Conservation (phyloP, 2,797 vertebrate species). For the Cryptoblepharus egeriae region DNA sequence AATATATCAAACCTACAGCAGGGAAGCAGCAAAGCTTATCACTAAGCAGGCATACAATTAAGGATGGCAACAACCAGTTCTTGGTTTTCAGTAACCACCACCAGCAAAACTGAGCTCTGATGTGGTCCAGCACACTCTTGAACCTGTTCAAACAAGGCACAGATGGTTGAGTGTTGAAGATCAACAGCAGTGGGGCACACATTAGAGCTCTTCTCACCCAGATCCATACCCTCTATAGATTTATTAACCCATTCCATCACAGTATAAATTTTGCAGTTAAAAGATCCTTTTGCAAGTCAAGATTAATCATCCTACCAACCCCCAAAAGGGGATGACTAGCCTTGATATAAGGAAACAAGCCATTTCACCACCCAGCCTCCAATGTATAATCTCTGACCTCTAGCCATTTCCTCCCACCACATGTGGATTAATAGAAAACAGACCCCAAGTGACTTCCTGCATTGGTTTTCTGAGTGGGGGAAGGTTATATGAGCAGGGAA, state of each 20-base stretch:
- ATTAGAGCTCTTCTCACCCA: not conserved
- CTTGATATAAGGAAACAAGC: slow-evolving; percentile 1
- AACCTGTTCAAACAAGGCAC: slow-evolving; percentile 14
- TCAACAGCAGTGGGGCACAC: not conserved
- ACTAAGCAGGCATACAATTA: not conserved
- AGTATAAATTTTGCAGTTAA: not conserved
- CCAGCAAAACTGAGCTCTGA: not conserved
- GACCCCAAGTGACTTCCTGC: not conserved
- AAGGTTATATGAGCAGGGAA: not conserved
- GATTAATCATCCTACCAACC: not conserved
- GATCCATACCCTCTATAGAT: not conserved
- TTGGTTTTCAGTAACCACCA: not conserved
- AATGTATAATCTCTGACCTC: not conserved
- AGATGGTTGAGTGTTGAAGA: not conserved
- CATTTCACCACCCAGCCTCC: not conserved
- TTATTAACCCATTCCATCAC: not conserved
- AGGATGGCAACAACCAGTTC: not conserved
- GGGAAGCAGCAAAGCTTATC: no score
- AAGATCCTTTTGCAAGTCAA: not conserved
- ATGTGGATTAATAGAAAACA: slow-evolving; percentile 26
- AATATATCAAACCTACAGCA: not conserved
- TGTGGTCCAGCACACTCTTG: not conserved
- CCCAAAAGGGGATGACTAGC: not conserved
- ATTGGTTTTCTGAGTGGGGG: not conserved
- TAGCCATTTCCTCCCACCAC: slow-evolving; percentile 7